These are phyloP conservation scores for Actenoides hombroni DNA, from an alignment of 2,113 vertebrate species.

Conservation along the genomic window DNA sequence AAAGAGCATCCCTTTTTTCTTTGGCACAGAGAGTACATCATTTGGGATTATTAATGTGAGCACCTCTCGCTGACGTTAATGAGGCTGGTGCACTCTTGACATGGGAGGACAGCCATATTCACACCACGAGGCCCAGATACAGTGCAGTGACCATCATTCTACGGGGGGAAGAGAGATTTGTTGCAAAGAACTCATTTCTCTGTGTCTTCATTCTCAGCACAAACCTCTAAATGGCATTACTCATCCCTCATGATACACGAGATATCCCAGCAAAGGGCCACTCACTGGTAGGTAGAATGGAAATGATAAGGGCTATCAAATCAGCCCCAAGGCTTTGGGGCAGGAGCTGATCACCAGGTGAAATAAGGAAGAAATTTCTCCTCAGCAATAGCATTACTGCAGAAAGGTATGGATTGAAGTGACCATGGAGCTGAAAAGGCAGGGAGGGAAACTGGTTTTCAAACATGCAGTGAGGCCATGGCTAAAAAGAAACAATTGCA, in stretches of 20 bases:
- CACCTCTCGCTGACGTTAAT: neutral
- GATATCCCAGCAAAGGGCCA: neutral
- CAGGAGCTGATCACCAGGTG: neutral
- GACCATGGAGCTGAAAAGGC: neutral
- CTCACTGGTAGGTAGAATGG: neutral
- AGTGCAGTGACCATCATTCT: neutral
- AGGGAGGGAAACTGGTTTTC: neutral
- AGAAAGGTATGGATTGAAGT: neutral
- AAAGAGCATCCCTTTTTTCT: slow-evolving; percentile 25
- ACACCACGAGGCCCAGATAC: neutral
- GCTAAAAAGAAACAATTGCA: neutral
- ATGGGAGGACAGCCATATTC: neutral
- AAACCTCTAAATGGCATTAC: neutral
- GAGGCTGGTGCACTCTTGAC: neutral
- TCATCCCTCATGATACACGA: neutral
- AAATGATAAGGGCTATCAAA: neutral
- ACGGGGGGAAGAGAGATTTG: neutral
- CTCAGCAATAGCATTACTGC: neutral
- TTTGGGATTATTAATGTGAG: neutral
- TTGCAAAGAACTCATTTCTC: neutral
- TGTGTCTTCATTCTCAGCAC: neutral
- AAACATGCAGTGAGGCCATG: neutral
- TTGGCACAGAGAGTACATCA: neutral
- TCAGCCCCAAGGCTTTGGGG: neutral
- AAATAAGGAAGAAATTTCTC: neutral